Evolutionary conservation across 1,140 invertebrate species (phyloP).

Genomic region (Rhopalosiphum maidis): DNA sequence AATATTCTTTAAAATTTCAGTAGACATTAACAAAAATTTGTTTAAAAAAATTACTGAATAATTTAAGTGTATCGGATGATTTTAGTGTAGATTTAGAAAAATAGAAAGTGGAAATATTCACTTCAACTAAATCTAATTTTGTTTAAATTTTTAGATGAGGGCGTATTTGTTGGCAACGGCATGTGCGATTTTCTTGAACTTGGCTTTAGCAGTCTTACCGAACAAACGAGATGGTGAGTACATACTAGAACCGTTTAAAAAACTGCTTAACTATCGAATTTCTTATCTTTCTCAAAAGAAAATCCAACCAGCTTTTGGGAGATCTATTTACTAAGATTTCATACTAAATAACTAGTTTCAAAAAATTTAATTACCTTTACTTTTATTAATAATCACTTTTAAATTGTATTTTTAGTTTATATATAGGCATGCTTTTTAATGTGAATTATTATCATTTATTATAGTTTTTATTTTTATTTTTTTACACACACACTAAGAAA

Average conservation of each 20-base stretch:
- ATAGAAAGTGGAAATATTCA: neutral
- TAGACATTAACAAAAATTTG: too few species aligned
- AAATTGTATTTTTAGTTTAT: neutral
- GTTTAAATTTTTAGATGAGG: slow-evolving; percentile 30
- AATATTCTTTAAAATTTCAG: neutral
- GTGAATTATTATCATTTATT: neutral
- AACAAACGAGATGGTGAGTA: slow-evolving; percentile 52
- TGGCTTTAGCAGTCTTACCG: neutral
- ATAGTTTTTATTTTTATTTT: neutral
- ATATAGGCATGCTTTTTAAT: neutral
- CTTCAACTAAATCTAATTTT: neutral
- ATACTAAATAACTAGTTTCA: neutral
- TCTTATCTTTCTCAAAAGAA: neutral
- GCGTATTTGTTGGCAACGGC: neutral
- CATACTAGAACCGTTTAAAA: neutral
- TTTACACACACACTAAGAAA: neutral
- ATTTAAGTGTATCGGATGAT: neutral
- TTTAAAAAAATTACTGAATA: neutral
- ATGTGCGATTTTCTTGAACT: slow-evolving; percentile 17
- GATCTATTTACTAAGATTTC: neutral
- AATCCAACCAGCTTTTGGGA: neutral
- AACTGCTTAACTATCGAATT: neutral
- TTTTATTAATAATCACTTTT: neutral
- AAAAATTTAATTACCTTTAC: neutral
- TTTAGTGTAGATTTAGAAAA: neutral